A percentile compares a stretch with the other conserved stretches of the same genome.
Evolutionary conservation across 2,113 vertebrate species (phyloP).

Genomic region (Cacatua alba): DNA sequence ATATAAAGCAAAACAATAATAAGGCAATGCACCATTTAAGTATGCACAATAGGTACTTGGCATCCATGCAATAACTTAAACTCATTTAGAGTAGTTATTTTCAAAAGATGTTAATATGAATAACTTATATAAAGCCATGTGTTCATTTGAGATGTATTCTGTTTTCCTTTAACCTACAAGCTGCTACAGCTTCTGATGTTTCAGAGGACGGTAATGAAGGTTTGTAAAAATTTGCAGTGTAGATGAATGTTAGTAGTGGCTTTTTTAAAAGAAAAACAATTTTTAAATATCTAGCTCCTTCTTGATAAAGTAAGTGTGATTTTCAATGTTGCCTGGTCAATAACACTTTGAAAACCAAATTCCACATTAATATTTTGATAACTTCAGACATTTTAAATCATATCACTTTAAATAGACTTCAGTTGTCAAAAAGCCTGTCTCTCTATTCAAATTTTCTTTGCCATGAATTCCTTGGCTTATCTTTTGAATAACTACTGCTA

Average conservation of each 20-base stretch:
- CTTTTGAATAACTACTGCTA: neutral
- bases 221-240: conserved; percentile 58
- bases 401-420: neutral
- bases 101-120: neutral
- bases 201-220: conserved; percentile 57
- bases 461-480: neutral
- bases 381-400: neutral
- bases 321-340: neutral
- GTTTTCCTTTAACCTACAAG: conserved; percentile 63
- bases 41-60: neutral
- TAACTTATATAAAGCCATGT: neutral
- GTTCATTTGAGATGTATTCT: conserved; percentile 55
- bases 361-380: neutral
- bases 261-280: neutral
- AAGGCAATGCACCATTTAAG: neutral
- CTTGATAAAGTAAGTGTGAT: conserved; percentile 51
- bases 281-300: neutral
- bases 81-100: neutral
- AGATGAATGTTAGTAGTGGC: conserved; percentile 21
- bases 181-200: conserved; percentile 61
- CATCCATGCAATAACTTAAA: neutral
- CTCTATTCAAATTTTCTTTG: neutral
- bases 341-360: neutral
- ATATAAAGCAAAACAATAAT: neutral
- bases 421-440: neutral